Evolutionary conservation across 2,888 invertebrate genomes (phyloP).

Genomic region (Tillus elongatus): DNA sequence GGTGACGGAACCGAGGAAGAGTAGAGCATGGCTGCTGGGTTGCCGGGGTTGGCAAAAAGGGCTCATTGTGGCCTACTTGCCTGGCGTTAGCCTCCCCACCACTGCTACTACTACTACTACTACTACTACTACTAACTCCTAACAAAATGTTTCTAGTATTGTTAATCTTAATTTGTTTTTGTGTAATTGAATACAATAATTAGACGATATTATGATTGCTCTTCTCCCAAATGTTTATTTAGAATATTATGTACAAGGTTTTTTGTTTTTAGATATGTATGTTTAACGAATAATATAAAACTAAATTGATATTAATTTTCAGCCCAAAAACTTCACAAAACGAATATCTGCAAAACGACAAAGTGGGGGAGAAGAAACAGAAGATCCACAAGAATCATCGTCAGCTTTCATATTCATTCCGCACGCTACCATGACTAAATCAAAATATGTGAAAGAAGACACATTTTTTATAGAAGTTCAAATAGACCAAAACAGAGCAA

Average conservation of each 20-base stretch:
- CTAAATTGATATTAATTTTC: conserved; percentile 18
- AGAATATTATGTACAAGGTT: no score
- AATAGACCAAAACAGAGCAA: conserved; percentile 28
- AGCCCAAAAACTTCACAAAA: conserved; percentile 57
- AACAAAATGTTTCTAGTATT: no score
- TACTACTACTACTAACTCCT: no score
- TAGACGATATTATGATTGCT: no score
- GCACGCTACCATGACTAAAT: conserved; percentile 52
- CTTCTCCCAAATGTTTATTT: not conserved
- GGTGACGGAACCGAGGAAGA: no score
- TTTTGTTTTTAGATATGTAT: conserved; percentile 1
- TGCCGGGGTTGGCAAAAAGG: no score
- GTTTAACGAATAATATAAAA: not conserved
- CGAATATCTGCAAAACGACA: conserved; percentile 49
- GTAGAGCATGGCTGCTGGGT: no score
- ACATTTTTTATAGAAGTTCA: conserved; percentile 53
- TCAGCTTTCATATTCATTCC: conserved; percentile 58
- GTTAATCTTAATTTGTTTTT: no score
- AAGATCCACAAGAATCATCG: conserved; percentile 41
- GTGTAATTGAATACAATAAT: not conserved
- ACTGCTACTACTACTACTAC: no score
- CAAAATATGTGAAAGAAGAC: conserved; percentile 51
- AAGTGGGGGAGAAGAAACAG: conserved; percentile 39
- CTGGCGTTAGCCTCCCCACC: no score
- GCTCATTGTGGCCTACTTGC: no score